A percentile compares a stretch with the other conserved stretches of the same genome.
Conservation (phyloP, 2,113 vertebrate genomes). For the Syngnathus typhle region DNA sequence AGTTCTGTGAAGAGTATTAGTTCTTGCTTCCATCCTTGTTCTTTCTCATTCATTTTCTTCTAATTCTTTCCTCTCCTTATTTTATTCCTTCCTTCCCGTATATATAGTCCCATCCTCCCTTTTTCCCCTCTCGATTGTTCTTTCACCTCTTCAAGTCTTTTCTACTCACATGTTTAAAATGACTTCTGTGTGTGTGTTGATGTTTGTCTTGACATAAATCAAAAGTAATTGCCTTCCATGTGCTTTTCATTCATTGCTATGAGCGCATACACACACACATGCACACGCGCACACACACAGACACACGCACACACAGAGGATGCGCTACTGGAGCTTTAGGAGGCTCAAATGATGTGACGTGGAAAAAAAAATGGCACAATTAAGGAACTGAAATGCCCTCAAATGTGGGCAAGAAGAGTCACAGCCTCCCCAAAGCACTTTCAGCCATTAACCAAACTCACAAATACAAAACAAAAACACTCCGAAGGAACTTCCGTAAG, state of each 20-base stretch:
- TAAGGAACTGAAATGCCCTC: too few relatives aligned
- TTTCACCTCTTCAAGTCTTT: neutral
- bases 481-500: too few relatives aligned
- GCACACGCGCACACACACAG: conserved; percentile 23
- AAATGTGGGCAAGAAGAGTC: too few relatives aligned
- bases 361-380: too few relatives aligned
- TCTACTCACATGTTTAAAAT: conserved; percentile 1
- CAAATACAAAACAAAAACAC: too few relatives aligned
- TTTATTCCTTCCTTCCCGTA: neutral
- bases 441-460: too few relatives aligned
- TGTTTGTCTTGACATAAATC: conserved; percentile 40
- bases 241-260: conserved; percentile 61
- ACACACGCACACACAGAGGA: neutral
- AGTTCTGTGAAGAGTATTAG: neutral
- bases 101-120: neutral
- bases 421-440: too few relatives aligned
- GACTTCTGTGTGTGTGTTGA: conserved; percentile 24
- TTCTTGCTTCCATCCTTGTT: neutral
- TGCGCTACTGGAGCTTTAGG: neutral
- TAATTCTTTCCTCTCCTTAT: neutral
- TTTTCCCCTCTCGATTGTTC: neutral
- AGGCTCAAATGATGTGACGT: neutral
- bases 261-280: conserved; percentile 58
- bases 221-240: conserved; percentile 41
- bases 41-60: too few relatives aligned